Conservation (phyloP, 2,888 invertebrate genomes). For the Meteorus cinctellus region DNA sequence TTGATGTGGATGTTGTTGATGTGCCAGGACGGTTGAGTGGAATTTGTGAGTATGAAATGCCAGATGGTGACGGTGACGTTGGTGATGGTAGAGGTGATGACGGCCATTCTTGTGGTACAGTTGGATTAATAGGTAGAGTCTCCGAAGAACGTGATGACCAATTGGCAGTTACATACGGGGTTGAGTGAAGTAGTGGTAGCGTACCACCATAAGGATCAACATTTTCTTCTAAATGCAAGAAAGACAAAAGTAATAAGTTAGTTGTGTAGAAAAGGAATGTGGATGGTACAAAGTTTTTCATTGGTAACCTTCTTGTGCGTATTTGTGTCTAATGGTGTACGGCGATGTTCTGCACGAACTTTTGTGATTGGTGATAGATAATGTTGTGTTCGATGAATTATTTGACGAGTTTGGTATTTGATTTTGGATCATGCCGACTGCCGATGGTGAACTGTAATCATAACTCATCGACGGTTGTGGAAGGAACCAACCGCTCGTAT, state of each 20-base stretch:
- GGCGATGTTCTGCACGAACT: constrained; percentile 68
- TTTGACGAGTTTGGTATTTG: constrained; percentile 63
- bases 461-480: constrained; percentile 71
- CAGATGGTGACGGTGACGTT: constrained; percentile 62
- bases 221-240: constrained; percentile 58
- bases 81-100: constrained; percentile 69
- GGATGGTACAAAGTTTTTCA: constrained; percentile 19
- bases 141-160: constrained; percentile 71
- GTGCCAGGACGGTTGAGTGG: constrained; percentile 47
- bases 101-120: constrained; percentile 67
- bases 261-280: neutral
- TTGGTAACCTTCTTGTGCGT: constrained; percentile 67
- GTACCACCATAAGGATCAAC: constrained; percentile 67
- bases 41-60: constrained; percentile 56
- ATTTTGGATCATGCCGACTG: constrained; percentile 65
- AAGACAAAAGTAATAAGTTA: neutral
- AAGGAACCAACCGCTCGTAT: constrained; percentile 71
- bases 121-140: constrained; percentile 54
- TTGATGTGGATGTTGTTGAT: constrained; percentile 54
- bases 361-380: constrained; percentile 66
- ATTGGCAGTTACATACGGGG: constrained; percentile 67
- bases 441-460: constrained; percentile 66
- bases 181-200: constrained; percentile 68
- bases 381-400: constrained; percentile 63
- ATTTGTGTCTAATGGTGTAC: constrained; percentile 69